Evolutionary conservation across 2,797 vertebrate genomes (phyloP), one percentile per base, ranked within the genome.

Genomic region (Erithacus rubecula): DNA sequence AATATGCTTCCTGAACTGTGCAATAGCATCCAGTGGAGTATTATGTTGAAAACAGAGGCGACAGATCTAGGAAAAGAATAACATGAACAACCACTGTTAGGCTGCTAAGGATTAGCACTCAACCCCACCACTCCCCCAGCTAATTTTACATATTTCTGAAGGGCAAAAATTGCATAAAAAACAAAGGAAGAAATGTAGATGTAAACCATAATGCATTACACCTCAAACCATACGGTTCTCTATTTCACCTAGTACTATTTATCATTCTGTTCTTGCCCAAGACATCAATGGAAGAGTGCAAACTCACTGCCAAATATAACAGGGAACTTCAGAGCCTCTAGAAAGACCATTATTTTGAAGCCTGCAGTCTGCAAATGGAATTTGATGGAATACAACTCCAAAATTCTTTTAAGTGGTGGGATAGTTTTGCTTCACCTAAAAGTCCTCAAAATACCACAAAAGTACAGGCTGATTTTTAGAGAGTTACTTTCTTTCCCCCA

Each of bases 1-100:
- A 21, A 99, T 99, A 96, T 99, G 99, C 87, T 99, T 99, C 93
- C 99, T 98, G 96, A 99, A 99, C 97, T 99, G 99, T 68, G 99
- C 99, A 44, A 99, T 99, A 32, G 99, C 99, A 94, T 99, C 99
- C 78, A 99, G 83, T 3, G 99, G 99, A n/a, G 99, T 99, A 94
- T 99, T 99, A 78, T 99, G 99, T 81, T 99, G 99, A 97, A 99
- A 99, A 98, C 99, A 99, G 64, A 99, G 98, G 51, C 99, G 98
- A 93, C 99, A 99, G 93, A 99, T 99, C 99, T 99, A 92, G 34
- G 34, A 71, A 91, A 39, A 80, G 81, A 90, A 52, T 8, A 81
- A 75, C 13, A 56, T 8, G 15, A 60, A 67, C 68, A 81, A 4
- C 0, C 43, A 34, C 17, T 29, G 24, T 83, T 32, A 74, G 39